phyloP scores from a whole-genome alignment of 2,113 vertebrate species.

The Orthonyx spaldingii region DNA sequence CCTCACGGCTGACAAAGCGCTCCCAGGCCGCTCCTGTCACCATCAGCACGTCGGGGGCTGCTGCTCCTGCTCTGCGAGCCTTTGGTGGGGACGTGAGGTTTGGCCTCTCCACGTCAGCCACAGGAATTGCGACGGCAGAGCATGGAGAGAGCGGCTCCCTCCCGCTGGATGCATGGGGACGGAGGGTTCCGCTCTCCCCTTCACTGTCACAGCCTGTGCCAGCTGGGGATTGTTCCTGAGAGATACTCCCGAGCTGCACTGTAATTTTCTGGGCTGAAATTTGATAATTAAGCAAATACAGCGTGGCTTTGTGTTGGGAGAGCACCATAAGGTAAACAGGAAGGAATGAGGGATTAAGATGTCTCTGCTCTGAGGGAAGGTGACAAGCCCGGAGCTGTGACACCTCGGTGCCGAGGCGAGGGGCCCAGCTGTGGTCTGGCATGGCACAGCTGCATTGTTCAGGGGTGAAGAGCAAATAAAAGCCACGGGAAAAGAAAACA shows the following conservation, averaged over 20 bases:
- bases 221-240: conserved; percentile 1
- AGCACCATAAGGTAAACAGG: conserved; percentile 74
- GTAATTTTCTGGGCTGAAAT: conserved; percentile 63
- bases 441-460: conserved; percentile 65
- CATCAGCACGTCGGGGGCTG: neutral
- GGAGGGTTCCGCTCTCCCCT: neutral
- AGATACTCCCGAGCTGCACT: neutral
- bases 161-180: accelerated
- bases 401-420: conserved; percentile 21
- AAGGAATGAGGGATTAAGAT: conserved; percentile 73
- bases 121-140: neutral
- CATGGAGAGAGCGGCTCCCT: accelerated
- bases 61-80: neutral
- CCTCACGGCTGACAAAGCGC: accelerated
- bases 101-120: accelerated
- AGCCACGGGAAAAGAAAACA: conserved; percentile 76
- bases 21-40: neutral
- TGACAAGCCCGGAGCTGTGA: conserved; percentile 53
- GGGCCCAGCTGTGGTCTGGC: conserved; percentile 63
- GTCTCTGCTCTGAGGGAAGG: conserved; percentile 53
- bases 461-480: conserved; percentile 73
- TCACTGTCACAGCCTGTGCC: accelerated
- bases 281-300: conserved; percentile 71
- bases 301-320: conserved; percentile 58
- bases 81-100: neutral